Evolutionary conservation across 2,113 vertebrate genomes (phyloP), one percentile per base, ranked within the genome.

Genomic region (Atractosteus spatula): DNA sequence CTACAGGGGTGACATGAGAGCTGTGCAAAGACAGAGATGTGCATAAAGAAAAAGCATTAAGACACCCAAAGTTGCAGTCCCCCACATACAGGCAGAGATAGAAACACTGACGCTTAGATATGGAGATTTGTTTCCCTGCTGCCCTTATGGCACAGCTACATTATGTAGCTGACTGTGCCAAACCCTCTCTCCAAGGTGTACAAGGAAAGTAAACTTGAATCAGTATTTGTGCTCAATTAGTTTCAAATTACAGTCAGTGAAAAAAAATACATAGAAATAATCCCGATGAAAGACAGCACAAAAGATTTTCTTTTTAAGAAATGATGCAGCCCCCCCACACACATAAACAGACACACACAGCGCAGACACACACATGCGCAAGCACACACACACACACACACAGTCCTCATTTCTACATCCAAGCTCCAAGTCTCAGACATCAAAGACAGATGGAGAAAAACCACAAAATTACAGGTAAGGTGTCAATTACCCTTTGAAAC

Each of bases 401-500:
- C 56, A 65, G 71, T 79, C 79, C 80, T 78, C 71, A 78, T 76
- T 68, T 80, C 70, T 75, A 74, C 78, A 81, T 84, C 84, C 81
- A 74, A 71, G 75, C 81, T 76, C 81, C 70, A 69, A 79, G 82
- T 80, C 83, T 82, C 87, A 89, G 87, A 92, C 90, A 90, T 93
- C 90, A 93, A 93, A 92, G 90, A 83, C 87, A 90, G 88, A 84
- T 89, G 84, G 88, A 92, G 88, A 88, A 88, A 92, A 93, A 90
- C 90, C 90, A 88, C 90, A 81, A 91, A 93, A 91, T 93, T 91
- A 93, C 90, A 92, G 89, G 84, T 86, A 90, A 89, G 91, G 91
- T 93, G 90, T 93, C 90, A 90, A 91, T 90, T 91, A 92, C 89
- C 85, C 91, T 91, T 92, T 92, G 90, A 93, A 91, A 90, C 88